Evolutionary conservation across 2,797 vertebrate genomes (phyloP).

Genomic region (Mormyrops boulengeri): DNA sequence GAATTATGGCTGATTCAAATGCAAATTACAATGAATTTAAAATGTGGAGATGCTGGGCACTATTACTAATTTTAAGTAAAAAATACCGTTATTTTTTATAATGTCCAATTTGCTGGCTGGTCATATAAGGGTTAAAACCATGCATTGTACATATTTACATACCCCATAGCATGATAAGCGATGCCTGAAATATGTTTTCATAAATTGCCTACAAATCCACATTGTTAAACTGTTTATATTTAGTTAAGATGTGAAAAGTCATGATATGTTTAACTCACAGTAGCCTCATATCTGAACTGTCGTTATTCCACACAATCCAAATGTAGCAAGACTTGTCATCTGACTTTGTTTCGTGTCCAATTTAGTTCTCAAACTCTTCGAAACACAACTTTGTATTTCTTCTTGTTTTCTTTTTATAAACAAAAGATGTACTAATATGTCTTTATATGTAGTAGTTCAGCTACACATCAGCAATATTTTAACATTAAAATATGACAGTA

Average conservation of each 20-base stretch:
- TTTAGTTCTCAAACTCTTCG: not conserved
- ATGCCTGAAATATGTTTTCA: conserved; percentile 22
- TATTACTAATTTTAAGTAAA: conserved; percentile 14
- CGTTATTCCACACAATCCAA: conserved; percentile 31
- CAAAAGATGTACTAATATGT: conserved; percentile 24
- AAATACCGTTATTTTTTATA: not conserved
- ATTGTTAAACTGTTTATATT: conserved; percentile 32
- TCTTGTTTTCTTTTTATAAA: conserved; percentile 34
- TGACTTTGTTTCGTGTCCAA: conserved; percentile 26
- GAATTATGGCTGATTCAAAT: not conserved
- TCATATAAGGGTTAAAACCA: conserved; percentile 1
- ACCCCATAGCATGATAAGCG: not conserved
- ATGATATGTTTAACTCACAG: conserved; percentile 35
- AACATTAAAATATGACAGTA: conserved; percentile 34
- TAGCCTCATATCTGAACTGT: conserved; percentile 35
- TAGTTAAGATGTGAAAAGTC: conserved; percentile 27
- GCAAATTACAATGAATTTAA: not conserved
- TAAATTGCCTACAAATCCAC: conserved; percentile 38
- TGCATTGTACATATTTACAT: conserved; percentile 1
- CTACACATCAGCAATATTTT: conserved; percentile 51
- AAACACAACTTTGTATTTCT: conserved; percentile 1
- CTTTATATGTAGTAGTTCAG: conserved; percentile 24
- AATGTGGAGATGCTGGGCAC: not conserved
- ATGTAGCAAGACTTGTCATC: conserved; percentile 51
- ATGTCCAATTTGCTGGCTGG: conserved; percentile 15